Evolutionary conservation across 2,888 invertebrate genomes (phyloP).

Genomic region (Penaeus monodon): DNA sequence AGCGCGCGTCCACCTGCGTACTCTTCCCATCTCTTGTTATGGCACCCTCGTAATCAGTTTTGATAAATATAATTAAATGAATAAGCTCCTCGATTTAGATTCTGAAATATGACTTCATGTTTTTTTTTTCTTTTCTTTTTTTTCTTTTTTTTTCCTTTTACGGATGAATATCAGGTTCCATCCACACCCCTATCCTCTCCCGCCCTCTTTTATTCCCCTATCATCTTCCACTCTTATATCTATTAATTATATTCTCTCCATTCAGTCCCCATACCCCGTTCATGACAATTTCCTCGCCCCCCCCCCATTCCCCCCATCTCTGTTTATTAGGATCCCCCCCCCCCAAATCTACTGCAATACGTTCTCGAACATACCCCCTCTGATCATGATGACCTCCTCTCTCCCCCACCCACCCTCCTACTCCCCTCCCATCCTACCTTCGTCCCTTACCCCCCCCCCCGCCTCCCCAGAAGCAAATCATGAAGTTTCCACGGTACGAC

Average conservation of each 20-base stretch:
- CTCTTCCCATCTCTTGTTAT: too few species aligned
- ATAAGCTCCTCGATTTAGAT: too few species aligned
- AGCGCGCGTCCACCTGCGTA: too few species aligned
- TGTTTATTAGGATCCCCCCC: background rate
- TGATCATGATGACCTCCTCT: background rate
- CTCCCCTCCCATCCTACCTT: too few species aligned
- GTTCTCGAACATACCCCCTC: background rate
- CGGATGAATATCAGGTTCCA: too few species aligned
- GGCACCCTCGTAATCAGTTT: too few species aligned
- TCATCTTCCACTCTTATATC: background rate
- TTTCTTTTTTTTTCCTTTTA: background rate
- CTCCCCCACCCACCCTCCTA: background rate
- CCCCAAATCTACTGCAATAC: too few species aligned
- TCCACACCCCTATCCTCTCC: too few species aligned
- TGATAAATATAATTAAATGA: too few species aligned
- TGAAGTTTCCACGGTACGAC: background rate
- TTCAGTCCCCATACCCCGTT: background rate
- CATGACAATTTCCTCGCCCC: background rate
- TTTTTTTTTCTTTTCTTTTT: background rate
- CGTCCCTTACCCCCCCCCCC: too few species aligned
- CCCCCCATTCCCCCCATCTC: background rate
- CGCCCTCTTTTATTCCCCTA: too few species aligned
- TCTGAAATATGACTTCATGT: too few species aligned
- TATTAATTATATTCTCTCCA: background rate
- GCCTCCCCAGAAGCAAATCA: background rate